Base-by-base conservation (phyloP, 2,888 invertebrate genomes). In the Ptilodon capucinus region DNA sequence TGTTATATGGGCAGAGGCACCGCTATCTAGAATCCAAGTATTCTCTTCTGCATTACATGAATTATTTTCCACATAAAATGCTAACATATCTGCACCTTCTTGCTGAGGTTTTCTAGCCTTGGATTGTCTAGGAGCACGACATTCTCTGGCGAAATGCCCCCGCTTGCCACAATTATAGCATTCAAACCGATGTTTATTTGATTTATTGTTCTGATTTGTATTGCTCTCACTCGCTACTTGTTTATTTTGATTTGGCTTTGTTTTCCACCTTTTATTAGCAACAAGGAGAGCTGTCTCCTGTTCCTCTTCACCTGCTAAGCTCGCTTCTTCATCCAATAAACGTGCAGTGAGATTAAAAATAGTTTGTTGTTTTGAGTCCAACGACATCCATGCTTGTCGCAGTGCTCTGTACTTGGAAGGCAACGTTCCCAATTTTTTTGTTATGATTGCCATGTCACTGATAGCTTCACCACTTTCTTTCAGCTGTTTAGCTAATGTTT, bases 401-500 rank as follows among this genome's bases (percentile, higher is more conserved):
- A 70, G 35, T 16, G 64, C 50, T 38, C 65, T 46, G 23, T 64
- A 68, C 30, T 60, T 66, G 0, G 35, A 7, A 2, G 66, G 68
- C 28, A 68, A 43, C 4, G 63, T 65, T 11, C 65, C 45, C 5
- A 71, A n/a, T 52, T 68, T 69, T 49, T 71, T 71, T 9, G 69
- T 68, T 0, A 68, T 70, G 0, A 70, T 39, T 1, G 62, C 67
- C 7, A 41, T 66, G 1, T 70, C 63, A 62, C 70, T 69, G 0
- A 69, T 28, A 8, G 2, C 40, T 41, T 71, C 67, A 9, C 68
- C 69, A 46, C 45, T 60, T 38, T 72, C 65, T 45, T 51, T 57
- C 0, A 66, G 17, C 32, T 64, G 60, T 38, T 68, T 54, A 0
- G 66, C 66, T 11, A 70, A 41, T 0, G 0, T 57, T 56, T 65